phyloP scores from a whole-genome alignment of 2,888 invertebrate genomes.

The Cheilosia scutellata region DNA sequence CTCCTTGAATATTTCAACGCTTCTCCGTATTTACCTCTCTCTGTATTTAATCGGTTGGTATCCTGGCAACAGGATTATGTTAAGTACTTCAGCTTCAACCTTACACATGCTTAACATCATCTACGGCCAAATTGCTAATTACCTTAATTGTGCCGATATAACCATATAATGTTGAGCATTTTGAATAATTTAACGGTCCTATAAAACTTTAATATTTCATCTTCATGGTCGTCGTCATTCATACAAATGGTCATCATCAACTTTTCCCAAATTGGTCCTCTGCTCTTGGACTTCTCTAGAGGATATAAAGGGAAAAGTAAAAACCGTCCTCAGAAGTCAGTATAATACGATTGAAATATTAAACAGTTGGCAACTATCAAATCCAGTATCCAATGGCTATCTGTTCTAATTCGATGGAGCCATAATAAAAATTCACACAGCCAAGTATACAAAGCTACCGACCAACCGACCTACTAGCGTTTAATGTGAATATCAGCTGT shows the following conservation, averaged over 20 bases:
- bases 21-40: not conserved
- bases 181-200: slow-evolving; percentile 66
- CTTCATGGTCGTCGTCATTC: slow-evolving; percentile 9
- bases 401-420: slow-evolving; percentile 26
- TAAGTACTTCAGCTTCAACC: not conserved
- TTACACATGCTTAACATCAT: slow-evolving; percentile 12
- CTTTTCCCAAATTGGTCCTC: slow-evolving; percentile 45
- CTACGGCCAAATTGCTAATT: slow-evolving; percentile 41
- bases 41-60: not conserved
- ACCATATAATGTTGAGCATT: slow-evolving; percentile 39
- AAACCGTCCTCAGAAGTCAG: slow-evolving; percentile 12
- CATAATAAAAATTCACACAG: slow-evolving; percentile 13
- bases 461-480: not conserved
- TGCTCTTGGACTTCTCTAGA: slow-evolving; percentile 16
- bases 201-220: slow-evolving; percentile 63
- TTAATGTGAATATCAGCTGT: slow-evolving; percentile 50
- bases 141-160: slow-evolving; percentile 43
- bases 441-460: not conserved
- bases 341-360: slow-evolving; percentile 62
- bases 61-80: slow-evolving; percentile 6
- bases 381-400: slow-evolving; percentile 45
- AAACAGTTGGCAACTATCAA: slow-evolving; percentile 62
- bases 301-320: slow-evolving; percentile 32
- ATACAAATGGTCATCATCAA: slow-evolving; percentile 50
- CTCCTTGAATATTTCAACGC: not conserved